These are phyloP conservation scores for Bradysia coprophila DNA, from an alignment of 1,140 invertebrate genomes.

Conservation along the genomic window DNA sequence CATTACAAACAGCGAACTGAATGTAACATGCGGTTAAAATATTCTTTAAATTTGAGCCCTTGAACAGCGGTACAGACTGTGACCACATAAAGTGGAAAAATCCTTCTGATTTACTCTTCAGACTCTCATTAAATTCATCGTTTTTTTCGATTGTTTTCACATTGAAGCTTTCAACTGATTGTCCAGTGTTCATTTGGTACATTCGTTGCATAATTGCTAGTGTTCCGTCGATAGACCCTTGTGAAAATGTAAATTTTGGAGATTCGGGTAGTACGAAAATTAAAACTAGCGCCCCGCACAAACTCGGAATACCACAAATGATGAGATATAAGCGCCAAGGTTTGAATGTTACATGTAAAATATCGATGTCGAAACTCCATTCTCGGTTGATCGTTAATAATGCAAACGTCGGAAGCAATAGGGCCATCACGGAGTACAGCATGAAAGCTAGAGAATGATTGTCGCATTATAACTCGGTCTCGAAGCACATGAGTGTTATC, in stretches of 20 bases:
- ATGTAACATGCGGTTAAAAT: slow-evolving; percentile 4
- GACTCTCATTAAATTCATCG: background rate
- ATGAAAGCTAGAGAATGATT: no score
- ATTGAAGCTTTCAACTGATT: slow-evolving; percentile 2
- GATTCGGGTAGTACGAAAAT: slow-evolving; percentile 49
- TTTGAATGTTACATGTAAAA: slow-evolving; percentile 28
- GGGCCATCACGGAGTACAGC: slow-evolving; percentile 43
- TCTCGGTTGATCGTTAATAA: slow-evolving; percentile 39
- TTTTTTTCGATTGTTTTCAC: background rate
- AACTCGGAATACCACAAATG: slow-evolving; percentile 30
- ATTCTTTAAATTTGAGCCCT: background rate
- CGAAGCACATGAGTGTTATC: no score
- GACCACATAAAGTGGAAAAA: background rate
- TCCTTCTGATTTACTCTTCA: background rate
- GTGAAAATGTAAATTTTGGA: slow-evolving; percentile 51
- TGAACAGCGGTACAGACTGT: background rate
- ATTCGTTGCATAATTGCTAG: slow-evolving; percentile 35
- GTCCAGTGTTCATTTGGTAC: slow-evolving; percentile 36
- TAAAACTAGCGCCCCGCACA: slow-evolving; percentile 29
- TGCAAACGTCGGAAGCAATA: slow-evolving; percentile 40
- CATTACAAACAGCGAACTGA: slow-evolving; percentile 6
- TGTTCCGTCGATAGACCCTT: slow-evolving; percentile 36
- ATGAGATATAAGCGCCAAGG: slow-evolving; percentile 46
- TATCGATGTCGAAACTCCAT: slow-evolving; percentile 23
- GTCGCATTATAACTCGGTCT: no score